Percentiles rank a stretch among this genome's conserved stretches.
These are phyloP conservation scores for Tupaia tana DNA, from an alignment of 2,113 vertebrate genomes.

Conservation along the genomic window DNA sequence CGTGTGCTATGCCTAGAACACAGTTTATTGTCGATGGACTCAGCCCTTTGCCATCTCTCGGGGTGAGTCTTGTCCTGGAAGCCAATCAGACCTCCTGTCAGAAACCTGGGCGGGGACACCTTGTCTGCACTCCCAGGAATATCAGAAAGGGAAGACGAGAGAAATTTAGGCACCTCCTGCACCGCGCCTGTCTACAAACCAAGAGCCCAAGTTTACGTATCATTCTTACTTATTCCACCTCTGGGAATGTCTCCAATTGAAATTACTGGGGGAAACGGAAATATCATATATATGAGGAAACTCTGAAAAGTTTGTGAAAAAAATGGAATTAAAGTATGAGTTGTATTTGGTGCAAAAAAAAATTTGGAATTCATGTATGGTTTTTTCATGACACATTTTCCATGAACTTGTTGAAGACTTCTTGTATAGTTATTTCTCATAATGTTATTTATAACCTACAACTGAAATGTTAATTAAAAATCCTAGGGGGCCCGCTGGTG, in stretches of 20 bases:
- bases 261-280: neutral
- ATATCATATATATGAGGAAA: neutral
- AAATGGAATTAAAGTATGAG: no score
- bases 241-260: slow-evolving; percentile 11
- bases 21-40: neutral
- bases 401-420: no score
- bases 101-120: no score
- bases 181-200: neutral
- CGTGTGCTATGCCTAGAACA: neutral
- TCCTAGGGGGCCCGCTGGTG: neutral
- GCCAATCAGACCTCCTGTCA: neutral
- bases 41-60: neutral
- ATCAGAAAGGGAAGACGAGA: neutral
- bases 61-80: neutral
- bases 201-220: neutral
- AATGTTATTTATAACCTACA: neutral
- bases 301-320: no score
- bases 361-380: no score
- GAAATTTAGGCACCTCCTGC: neutral
- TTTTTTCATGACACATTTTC: no score
- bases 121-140: no score
- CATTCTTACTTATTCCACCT: neutral
- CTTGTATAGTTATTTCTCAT: neutral
- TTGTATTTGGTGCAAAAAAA: no score
- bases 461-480: neutral